Evolutionary conservation across 1,140 invertebrate genomes (phyloP).

Genomic region (Meloidogyne hapla): DNA sequence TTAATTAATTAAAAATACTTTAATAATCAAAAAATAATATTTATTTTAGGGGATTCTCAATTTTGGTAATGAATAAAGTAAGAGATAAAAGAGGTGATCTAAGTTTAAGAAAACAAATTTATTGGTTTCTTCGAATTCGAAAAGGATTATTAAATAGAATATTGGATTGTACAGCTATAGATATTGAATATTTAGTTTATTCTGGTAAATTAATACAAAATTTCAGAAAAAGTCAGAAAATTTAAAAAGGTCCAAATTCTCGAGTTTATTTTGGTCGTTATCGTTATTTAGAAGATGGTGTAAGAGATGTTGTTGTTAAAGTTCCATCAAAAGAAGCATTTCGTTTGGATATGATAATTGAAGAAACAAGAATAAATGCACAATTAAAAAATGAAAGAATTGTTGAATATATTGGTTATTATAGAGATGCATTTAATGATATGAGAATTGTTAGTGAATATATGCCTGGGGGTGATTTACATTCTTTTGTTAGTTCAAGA

Average conservation of each 20-base stretch:
- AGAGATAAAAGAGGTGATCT: background rate
- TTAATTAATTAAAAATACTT: too few relatives aligned
- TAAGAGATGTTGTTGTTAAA: slow-evolving; percentile 11
- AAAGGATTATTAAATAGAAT: slow-evolving; percentile 4
- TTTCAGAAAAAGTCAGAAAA: background rate
- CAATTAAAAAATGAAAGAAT: slow-evolving; percentile 20
- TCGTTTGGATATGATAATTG: slow-evolving; percentile 9
- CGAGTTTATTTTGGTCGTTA: slow-evolving; percentile 26
- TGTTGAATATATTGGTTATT: slow-evolving; percentile 28
- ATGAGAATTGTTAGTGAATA: slow-evolving; percentile 44
- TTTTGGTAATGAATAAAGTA: slow-evolving; percentile 2
- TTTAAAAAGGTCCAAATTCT: slow-evolving; percentile 24
- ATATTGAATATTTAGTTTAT: slow-evolving; percentile 25
- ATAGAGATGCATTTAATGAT: slow-evolving; percentile 29
- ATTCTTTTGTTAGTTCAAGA: slow-evolving; percentile 17
- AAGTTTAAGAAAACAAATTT: slow-evolving; percentile 1
- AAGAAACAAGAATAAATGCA: slow-evolving; percentile 23
- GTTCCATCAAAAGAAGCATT: slow-evolving; percentile 26
- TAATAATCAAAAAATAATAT: too few relatives aligned
- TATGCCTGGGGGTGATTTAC: slow-evolving; percentile 41
- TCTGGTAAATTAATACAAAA: slow-evolving; percentile 8
- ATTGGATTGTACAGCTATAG: slow-evolving; percentile 16
- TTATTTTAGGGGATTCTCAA: background rate
- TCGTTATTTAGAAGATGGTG: background rate
- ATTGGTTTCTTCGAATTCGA: slow-evolving; percentile 13